Conservation (phyloP, 23 tunicate genomes). For the Ciona savignyi region DNA sequence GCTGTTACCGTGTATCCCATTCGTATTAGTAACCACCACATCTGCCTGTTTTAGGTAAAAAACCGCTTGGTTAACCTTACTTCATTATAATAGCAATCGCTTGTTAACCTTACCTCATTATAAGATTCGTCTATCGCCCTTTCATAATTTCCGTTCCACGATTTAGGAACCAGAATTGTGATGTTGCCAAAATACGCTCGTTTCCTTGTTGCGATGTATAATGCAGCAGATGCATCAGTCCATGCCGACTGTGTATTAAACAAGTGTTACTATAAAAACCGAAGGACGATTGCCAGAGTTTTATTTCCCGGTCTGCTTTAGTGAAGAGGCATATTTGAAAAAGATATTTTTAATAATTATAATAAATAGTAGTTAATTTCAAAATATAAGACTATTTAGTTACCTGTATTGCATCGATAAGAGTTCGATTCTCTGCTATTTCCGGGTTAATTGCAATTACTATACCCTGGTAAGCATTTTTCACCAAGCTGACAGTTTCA, state of each 20-base stretch:
- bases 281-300: no score
- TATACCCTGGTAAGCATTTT: constrained; percentile 64
- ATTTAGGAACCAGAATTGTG: constrained; percentile 40
- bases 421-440: constrained; percentile 28
- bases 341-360: no score
- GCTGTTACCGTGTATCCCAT: neutral
- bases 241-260: constrained; percentile 33
- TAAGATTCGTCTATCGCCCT: constrained; percentile 25
- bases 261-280: no score
- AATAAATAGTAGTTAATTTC: no score
- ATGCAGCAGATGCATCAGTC: constrained; percentile 38
- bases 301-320: no score
- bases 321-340: no score
- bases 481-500: constrained; percentile 10
- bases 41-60: no score
- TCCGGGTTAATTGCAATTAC: constrained; percentile 78
- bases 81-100: no score
- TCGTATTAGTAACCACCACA: neutral
- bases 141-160: constrained; percentile 25
- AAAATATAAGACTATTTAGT: no score
- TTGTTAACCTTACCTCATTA: constrained; percentile 11
- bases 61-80: no score
- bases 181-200: constrained; percentile 38
- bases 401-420: constrained; percentile 38
- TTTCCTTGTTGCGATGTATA: constrained; percentile 26